phyloP scores from a whole-genome alignment of 2,888 invertebrate species.

The Fissipunctia ypsillon region DNA sequence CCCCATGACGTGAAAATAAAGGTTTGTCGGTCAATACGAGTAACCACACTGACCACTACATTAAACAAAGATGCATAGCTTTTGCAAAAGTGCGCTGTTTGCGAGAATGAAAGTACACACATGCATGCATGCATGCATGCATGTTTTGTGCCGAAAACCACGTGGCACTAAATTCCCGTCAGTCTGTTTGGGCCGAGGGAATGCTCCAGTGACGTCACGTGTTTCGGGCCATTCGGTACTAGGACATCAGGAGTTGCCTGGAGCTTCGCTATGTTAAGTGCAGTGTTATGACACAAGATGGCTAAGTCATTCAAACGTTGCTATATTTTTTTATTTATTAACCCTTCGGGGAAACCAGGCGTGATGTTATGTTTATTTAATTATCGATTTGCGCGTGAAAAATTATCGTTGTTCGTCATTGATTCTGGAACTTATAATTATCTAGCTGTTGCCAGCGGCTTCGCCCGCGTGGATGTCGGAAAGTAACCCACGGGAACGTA shows the following conservation, averaged over 20 bases:
- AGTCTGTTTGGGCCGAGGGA: constrained; percentile 23
- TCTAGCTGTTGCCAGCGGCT: no score
- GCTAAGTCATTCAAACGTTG: constrained; percentile 3
- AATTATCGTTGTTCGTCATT: no score
- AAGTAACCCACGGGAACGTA: no score
- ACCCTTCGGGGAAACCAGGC: no score
- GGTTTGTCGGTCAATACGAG: constrained; percentile 8
- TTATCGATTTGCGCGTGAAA: no score
- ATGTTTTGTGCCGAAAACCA: constrained; percentile 13
- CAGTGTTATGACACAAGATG: constrained; percentile 14
- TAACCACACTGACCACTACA: neutral
- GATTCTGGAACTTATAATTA: no score
- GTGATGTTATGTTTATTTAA: no score
- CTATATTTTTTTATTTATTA: no score
- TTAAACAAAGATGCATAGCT: constrained; percentile 20
- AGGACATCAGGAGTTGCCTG: constrained; percentile 19
- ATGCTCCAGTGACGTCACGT: constrained; percentile 52
- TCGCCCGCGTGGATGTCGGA: no score
- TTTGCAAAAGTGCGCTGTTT: neutral
- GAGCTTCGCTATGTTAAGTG: neutral
- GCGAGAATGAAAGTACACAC: constrained; percentile 33
- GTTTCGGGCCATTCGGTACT: constrained; percentile 45
- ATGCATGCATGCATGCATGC: constrained; percentile 8
- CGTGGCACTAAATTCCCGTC: constrained; percentile 28
- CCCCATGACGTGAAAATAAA: neutral